phyloP scores from a whole-genome alignment of 2,797 vertebrate genomes.

The Gephyroberyx darwinii region DNA sequence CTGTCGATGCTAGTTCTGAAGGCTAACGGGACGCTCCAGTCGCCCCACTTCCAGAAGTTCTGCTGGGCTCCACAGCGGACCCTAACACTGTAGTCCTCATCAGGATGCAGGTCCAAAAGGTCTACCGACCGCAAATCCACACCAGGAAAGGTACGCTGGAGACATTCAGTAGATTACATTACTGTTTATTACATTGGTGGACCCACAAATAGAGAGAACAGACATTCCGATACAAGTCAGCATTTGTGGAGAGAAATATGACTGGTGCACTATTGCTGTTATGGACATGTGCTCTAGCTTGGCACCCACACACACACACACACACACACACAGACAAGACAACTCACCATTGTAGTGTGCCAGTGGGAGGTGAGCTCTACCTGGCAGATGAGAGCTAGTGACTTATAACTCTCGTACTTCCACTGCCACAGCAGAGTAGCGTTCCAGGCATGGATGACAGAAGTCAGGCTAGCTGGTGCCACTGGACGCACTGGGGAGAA shows the following conservation, averaged over 20 bases:
- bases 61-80: constrained; percentile 75
- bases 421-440: constrained; percentile 76
- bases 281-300: not conserved
- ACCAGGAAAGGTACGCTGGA: constrained; percentile 71
- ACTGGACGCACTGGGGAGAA: constrained; percentile 72
- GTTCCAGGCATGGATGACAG: constrained; percentile 62
- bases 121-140: constrained; percentile 63
- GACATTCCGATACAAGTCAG: not conserved
- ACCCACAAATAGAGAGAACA: not conserved
- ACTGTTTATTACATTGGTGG: not conserved
- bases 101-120: constrained; percentile 69
- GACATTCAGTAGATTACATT: constrained; percentile 35
- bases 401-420: constrained; percentile 59
- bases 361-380: constrained; percentile 58
- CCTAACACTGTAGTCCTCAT: constrained; percentile 65
- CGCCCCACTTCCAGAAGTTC: constrained; percentile 83
- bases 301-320: not conserved
- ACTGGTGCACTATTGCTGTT: not conserved
- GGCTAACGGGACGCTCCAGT: constrained; percentile 68
- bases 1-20: constrained; percentile 74
- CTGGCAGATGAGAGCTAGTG: constrained; percentile 76
- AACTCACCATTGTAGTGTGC: constrained; percentile 65
- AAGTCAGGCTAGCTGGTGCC: constrained; percentile 54
- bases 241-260: constrained; percentile 2
- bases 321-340: not conserved